Conservation (phyloP, 2,797 vertebrate genomes). For the Sarcophilus harrisii region DNA sequence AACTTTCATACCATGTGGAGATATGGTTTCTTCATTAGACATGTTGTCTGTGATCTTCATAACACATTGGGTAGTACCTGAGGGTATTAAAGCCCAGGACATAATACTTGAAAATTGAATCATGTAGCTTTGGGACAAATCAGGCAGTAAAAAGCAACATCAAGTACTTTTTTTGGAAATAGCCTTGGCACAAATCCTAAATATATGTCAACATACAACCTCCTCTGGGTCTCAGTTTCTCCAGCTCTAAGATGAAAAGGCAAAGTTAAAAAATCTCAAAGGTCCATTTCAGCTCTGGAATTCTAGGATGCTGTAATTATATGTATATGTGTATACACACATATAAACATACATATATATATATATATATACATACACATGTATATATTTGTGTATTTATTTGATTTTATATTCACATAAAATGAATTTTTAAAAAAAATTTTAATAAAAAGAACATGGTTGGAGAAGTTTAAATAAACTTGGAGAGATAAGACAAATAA, state of each 20-base stretch:
- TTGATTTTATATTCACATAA: too few relatives aligned
- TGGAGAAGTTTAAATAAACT: constrained; percentile 37
- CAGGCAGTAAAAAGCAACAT: not conserved
- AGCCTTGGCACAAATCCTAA: not conserved
- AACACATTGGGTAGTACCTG: not conserved
- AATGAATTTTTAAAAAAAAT: too few relatives aligned
- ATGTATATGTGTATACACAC: not conserved
- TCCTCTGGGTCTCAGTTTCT: constrained; percentile 46
- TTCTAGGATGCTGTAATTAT: not conserved
- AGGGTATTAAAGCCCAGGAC: constrained; percentile 36
- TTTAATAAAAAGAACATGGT: not conserved
- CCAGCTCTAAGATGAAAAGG: constrained; percentile 12
- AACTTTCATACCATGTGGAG: not conserved
- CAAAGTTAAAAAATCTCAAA: constrained; percentile 44
- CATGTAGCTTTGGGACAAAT: constrained; percentile 47
- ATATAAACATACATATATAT: too few relatives aligned
- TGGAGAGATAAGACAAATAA: constrained; percentile 30
- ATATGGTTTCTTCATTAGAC: not conserved
- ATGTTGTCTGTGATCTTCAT: not conserved
- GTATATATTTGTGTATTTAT: too few relatives aligned
- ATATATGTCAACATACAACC: not conserved
- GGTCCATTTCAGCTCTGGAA: constrained; percentile 32
- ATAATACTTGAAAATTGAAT: constrained; percentile 47
- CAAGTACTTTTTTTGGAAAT: not conserved
- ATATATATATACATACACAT: too few relatives aligned